Conservation (phyloP, 2,888 invertebrate species). For the Trisateles emortualis region DNA sequence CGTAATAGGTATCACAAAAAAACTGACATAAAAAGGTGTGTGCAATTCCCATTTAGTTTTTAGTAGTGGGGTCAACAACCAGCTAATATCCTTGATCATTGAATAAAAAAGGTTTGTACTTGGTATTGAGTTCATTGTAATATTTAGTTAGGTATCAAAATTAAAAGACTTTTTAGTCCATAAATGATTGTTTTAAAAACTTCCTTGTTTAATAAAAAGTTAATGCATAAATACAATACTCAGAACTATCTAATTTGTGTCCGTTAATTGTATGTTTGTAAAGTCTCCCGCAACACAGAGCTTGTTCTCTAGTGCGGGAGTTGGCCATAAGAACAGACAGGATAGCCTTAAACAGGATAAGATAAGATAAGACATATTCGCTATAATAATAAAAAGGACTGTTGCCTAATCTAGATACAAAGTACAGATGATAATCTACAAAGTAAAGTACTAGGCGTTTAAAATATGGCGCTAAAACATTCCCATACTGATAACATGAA, state of each 20-base stretch:
- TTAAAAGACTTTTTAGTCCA: not conserved
- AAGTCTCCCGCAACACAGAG: too few species aligned
- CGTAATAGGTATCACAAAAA: slow-evolving; percentile 10
- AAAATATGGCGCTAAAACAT: not conserved
- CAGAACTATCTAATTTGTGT: too few species aligned
- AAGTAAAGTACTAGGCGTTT: too few species aligned
- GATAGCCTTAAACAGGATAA: too few species aligned
- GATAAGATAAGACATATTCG: too few species aligned
- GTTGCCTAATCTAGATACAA: too few species aligned
- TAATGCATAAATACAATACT: too few species aligned
- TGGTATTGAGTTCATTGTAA: slow-evolving; percentile 5
- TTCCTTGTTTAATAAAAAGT: not conserved
- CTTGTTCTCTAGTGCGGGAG: too few species aligned
- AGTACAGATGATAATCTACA: too few species aligned
- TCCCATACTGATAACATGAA: not conserved
- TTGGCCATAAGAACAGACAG: too few species aligned
- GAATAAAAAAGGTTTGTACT: slow-evolving; percentile 24
- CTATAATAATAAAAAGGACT: too few species aligned
- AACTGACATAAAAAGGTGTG: slow-evolving; percentile 27
- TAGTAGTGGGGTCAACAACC: slow-evolving; percentile 42
- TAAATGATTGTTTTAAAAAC: not conserved
- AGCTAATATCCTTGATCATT: slow-evolving; percentile 42
- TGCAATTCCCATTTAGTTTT: slow-evolving; percentile 36
- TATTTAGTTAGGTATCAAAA: not conserved
- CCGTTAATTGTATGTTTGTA: too few species aligned